phyloP scores from a whole-genome alignment of 2,113 vertebrate genomes.

The Tonatia bakeri region DNA sequence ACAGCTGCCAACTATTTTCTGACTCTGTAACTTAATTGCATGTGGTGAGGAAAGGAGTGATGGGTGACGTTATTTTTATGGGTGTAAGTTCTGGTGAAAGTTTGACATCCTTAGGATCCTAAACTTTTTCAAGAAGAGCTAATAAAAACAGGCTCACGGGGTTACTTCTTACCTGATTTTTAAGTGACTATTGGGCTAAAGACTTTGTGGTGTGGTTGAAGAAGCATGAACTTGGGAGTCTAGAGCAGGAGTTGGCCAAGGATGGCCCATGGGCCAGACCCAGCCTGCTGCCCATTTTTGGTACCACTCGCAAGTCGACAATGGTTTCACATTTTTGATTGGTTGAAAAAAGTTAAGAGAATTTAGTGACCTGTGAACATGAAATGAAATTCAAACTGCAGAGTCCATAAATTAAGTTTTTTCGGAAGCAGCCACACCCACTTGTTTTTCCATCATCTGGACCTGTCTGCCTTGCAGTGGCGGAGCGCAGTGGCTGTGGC shows the following conservation, averaged over 20 bases:
- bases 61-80: constrained; percentile 31
- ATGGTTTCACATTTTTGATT: neutral
- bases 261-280: neutral
- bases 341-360: neutral
- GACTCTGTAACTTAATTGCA: constrained; percentile 22
- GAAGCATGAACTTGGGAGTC: neutral
- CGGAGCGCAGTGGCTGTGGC: fast-evolving
- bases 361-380: neutral
- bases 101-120: constrained; percentile 35
- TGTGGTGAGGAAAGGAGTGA: constrained; percentile 20
- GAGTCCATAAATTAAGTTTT: neutral
- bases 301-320: neutral
- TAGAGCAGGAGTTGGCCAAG: neutral
- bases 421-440: fast-evolving
- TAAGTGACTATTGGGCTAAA: neutral
- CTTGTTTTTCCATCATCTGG: neutral
- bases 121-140: neutral
- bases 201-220: neutral
- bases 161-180: neutral
- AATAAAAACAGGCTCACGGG: neutral
- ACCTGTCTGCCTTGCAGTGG: neutral
- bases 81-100: constrained; percentile 29
- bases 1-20: constrained; percentile 5
- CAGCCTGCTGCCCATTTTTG: neutral
- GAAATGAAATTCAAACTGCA: neutral